Evolutionary conservation across 2,888 invertebrate genomes (phyloP).

Genomic region (Dryocosmus kuriphilus): DNA sequence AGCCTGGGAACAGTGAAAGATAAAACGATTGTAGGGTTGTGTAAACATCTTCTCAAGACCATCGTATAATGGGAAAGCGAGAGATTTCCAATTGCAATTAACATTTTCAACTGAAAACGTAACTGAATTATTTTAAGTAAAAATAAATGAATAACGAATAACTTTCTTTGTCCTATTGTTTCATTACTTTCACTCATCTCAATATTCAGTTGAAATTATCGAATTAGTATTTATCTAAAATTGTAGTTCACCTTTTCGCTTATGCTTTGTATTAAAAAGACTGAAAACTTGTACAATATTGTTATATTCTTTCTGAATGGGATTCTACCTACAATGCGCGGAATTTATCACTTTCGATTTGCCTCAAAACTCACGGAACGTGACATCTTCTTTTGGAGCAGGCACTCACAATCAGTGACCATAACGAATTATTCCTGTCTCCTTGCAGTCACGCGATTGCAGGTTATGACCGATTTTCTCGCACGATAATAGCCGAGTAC

Average conservation of each 20-base stretch:
- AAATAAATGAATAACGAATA: not conserved
- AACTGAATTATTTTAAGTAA: not conserved
- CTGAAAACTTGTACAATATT: not conserved
- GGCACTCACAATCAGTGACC: not conserved
- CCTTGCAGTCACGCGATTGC: slow-evolving; percentile 30
- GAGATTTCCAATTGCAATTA: not conserved
- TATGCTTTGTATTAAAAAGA: too few relatives aligned
- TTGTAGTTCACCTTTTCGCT: too few relatives aligned
- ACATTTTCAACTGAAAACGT: not conserved
- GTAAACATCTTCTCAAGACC: not conserved
- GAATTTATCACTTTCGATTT: slow-evolving; percentile 26
- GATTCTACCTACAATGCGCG: not conserved
- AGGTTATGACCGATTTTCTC: slow-evolving; percentile 34
- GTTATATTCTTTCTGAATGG: not conserved
- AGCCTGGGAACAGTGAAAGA: slow-evolving; percentile 4
- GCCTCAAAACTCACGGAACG: not conserved
- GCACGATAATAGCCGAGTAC: slow-evolving; percentile 20
- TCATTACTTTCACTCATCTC: not conserved
- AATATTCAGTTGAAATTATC: not conserved
- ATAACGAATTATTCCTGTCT: slow-evolving; percentile 25
- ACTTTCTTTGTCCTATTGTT: not conserved
- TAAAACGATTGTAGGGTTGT: slow-evolving; percentile 9
- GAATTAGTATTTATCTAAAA: not conserved
- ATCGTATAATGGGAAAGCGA: not conserved
- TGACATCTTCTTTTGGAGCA: slow-evolving; percentile 1